phyloP scores from a whole-genome alignment of 2,888 invertebrate species.

The Acleris emargana region DNA sequence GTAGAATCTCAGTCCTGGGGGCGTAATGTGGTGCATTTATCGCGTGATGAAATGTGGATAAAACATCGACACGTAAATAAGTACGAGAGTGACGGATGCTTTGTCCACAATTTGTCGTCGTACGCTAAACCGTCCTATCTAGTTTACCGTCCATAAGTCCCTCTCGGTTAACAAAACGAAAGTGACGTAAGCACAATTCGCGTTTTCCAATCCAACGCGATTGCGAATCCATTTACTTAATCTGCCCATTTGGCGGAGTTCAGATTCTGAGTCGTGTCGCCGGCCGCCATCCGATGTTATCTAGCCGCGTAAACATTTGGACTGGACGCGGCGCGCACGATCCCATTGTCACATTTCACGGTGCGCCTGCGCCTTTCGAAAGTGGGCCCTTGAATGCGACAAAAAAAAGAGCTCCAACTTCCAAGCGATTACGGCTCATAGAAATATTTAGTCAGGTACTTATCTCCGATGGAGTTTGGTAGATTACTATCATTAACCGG shows the following conservation, averaged over 20 bases:
- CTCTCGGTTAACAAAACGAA: too few relatives aligned
- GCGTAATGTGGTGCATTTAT: too few relatives aligned
- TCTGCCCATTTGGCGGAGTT: constrained; percentile 1
- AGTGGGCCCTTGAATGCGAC: constrained; percentile 40
- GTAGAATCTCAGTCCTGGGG: too few relatives aligned
- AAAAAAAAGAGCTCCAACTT: constrained; percentile 36
- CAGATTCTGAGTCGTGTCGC: constrained; percentile 50
- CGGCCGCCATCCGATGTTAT: constrained; percentile 58
- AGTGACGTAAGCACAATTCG: too few relatives aligned
- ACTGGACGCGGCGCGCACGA: constrained; percentile 62
- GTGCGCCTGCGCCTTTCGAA: constrained; percentile 50
- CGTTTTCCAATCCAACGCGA: neutral
- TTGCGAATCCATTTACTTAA: constrained; percentile 1
- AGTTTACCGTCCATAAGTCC: too few relatives aligned
- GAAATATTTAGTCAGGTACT: constrained; percentile 47
- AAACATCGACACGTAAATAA: too few relatives aligned
- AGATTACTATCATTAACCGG: constrained; percentile 32
- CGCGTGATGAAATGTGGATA: too few relatives aligned
- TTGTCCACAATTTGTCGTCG: too few relatives aligned
- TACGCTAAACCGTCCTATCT: too few relatives aligned
- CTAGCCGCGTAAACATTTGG: constrained; percentile 75
- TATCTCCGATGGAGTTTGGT: constrained; percentile 22
- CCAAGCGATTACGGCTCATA: constrained; percentile 47
- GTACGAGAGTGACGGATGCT: too few relatives aligned
- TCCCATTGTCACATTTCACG: constrained; percentile 70